Percentiles rank a stretch among this genome's conserved stretches.
Conservation (phyloP, 2,113 vertebrate species). For the Prolemur simus region DNA sequence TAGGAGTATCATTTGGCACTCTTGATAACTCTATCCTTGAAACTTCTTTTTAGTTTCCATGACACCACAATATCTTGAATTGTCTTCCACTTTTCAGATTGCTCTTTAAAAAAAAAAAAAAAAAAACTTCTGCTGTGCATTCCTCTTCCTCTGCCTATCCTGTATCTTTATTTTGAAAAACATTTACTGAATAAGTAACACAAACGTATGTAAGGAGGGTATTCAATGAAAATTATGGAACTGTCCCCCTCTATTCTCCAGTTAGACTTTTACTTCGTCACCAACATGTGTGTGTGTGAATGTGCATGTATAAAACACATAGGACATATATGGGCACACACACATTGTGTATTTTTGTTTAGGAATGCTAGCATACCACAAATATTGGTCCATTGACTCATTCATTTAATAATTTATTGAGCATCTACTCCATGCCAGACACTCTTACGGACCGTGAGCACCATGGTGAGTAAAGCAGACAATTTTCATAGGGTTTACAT, state of each 20-base stretch:
- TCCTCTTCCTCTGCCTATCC: neutral
- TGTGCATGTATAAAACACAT: neutral
- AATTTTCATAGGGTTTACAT: neutral
- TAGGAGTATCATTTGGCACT: neutral
- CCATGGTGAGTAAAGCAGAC: neutral
- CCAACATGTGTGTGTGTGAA: neutral
- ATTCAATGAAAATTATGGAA: neutral
- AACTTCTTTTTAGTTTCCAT: neutral
- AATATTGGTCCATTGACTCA: neutral
- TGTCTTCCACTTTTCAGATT: conserved; percentile 24
- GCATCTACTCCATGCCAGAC: neutral
- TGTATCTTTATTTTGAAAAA: conserved; percentile 33
- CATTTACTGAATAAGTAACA: neutral
- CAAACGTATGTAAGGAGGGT: neutral
- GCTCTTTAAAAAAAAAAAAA: neutral
- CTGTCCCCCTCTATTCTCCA: neutral
- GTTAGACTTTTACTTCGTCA: neutral
- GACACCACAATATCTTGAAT: neutral
- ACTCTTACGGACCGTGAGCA: neutral
- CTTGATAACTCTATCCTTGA: neutral
- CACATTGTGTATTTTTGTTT: neutral
- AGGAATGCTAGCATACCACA: neutral
- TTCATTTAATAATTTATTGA: neutral
- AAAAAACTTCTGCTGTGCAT: neutral
- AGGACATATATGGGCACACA: neutral